Conservation (phyloP, 2,888 invertebrate species). For the Ischnus inquisitorius region DNA sequence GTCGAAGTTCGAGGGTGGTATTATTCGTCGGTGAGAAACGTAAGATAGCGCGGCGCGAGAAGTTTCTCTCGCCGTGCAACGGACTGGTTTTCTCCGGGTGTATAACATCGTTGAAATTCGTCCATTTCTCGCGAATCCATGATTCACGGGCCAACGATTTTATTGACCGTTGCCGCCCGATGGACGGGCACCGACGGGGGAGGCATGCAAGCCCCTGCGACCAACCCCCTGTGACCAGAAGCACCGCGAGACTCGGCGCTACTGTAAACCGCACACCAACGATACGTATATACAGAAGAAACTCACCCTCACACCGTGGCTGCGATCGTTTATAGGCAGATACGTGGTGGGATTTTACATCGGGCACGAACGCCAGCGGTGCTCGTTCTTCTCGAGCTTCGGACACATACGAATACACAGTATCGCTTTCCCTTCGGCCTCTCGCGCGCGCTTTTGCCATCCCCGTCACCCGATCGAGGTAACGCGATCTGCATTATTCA, state of each 20-base stretch:
- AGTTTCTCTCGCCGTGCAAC: neutral
- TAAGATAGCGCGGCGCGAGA: neutral
- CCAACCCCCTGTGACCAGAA: constrained; percentile 38
- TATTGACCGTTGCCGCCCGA: constrained; percentile 52
- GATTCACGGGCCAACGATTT: constrained; percentile 60
- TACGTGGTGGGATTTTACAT: constrained; percentile 49
- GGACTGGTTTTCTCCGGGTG: constrained; percentile 8
- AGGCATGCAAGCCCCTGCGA: constrained; percentile 12
- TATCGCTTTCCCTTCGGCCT: constrained; percentile 22
- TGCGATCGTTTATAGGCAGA: constrained; percentile 27
- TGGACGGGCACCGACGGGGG: constrained; percentile 1
- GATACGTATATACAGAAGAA: constrained; percentile 6
- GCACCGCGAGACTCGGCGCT: constrained; percentile 37
- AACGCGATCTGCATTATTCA: constrained; percentile 66
- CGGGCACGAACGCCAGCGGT: constrained; percentile 11
- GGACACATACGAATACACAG: neutral
- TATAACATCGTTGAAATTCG: constrained; percentile 27
- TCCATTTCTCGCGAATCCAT: constrained; percentile 46
- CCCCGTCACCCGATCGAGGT: constrained; percentile 54
- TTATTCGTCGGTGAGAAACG: neutral
- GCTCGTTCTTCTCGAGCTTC: neutral
- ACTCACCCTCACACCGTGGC: neutral
- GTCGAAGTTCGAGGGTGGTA: constrained; percentile 10
- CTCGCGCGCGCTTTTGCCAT: constrained; percentile 1
- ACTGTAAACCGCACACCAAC: constrained; percentile 28